Base-by-base conservation (phyloP, 35 echinoderm and acorn worm species). In the Ophiothrix spiculata region DNA sequence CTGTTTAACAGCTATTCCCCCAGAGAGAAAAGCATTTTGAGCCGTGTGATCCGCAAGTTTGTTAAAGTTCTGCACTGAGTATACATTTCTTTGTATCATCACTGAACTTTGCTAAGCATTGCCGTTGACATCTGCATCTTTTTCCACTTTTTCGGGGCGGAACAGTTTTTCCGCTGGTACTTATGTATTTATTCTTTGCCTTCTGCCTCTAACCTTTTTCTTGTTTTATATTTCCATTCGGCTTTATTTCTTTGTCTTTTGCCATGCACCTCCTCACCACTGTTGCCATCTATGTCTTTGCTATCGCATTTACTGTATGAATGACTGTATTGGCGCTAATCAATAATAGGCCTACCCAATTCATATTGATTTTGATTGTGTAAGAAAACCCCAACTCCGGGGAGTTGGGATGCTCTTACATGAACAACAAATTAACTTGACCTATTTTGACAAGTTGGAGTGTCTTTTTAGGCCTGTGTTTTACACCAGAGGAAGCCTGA, bases 11-110 rank as follows among this genome's bases (percentile, higher is more conserved):
- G 13, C 39, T 31, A 85, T 85, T 29, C 83, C 83, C n/a, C 56
- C 83, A 85, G 32, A 34, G 36, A 85, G 83, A 85, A 36, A 85
- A 36, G 83, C 56, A 85, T 85, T 60, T 75, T 85, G 83, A 75
- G 83, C 83, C 19, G 34, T 38, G 23, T 85, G 83, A 75, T 85
- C 63, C 1, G 25, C 83, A 85, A 75, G 38, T 16, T 31, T 35
- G 83, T 85, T 85, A 10, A 85, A 85, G 32, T 85, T 85, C 11
- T 21, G 3, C n/a, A 85, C n/a, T n/a, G 36, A 85, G 32, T 29
- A 73, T 39, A n/a, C n/a, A n/a, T 31, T 69, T n/a, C 69, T 85
- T 85, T 32, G 83, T 85, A 74, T 75, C 83, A 39, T 74, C 42
- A 49, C 42, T 49, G 42, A 49, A 49, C 6, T 49, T 10, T 6